Conservation (phyloP, 1,140 invertebrate genomes). For the Reticulitermes speratus region DNA sequence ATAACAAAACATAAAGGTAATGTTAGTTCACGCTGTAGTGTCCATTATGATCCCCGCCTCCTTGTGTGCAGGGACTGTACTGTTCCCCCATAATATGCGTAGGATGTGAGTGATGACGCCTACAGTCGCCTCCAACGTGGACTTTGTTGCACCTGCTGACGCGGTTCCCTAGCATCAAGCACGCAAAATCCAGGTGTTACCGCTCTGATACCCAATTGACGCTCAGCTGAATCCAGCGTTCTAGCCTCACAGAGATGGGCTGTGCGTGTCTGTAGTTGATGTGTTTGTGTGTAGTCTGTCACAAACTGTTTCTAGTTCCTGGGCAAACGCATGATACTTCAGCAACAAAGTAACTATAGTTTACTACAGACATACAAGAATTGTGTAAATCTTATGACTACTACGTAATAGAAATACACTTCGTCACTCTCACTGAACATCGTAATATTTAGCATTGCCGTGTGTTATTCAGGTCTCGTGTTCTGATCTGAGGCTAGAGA, state of each 20-base stretch:
- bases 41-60: not conserved
- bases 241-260: too few relatives aligned
- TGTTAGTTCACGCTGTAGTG: not conserved
- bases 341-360: not conserved
- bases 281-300: not conserved
- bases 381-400: not conserved
- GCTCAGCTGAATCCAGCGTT: not conserved
- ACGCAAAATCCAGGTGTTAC: not conserved
- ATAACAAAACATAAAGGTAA: not conserved
- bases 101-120: not conserved
- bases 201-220: not conserved
- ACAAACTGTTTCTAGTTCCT: not conserved
- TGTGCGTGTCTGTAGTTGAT: not conserved
- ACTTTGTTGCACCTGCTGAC: not conserved
- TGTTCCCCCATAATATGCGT: not conserved
- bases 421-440: too few relatives aligned
- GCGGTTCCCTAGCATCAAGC: not conserved
- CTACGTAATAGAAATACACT: too few relatives aligned
- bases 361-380: not conserved
- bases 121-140: not conserved
- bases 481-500: too few relatives aligned
- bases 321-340: not conserved
- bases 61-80: not conserved
- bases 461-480: too few relatives aligned
- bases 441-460: too few relatives aligned